Conservation (phyloP, 2,797 vertebrate genomes). For the Echiichthys vipera region DNA sequence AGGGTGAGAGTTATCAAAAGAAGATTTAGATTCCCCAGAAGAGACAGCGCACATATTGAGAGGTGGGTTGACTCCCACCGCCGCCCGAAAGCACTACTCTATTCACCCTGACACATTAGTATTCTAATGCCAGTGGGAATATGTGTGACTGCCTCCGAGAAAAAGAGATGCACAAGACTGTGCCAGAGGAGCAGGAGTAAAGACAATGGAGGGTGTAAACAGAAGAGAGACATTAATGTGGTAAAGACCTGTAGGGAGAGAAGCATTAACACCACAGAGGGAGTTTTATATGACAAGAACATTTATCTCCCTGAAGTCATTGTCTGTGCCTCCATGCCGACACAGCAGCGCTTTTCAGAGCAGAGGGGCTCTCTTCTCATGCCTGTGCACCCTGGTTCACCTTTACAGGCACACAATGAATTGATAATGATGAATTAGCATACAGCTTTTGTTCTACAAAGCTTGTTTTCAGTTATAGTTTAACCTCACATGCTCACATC, state of each 20-base stretch:
- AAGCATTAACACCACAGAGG: conserved; percentile 5
- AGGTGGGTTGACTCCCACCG: conserved; percentile 60
- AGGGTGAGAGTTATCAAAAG: conserved; percentile 31
- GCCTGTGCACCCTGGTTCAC: conserved; percentile 26
- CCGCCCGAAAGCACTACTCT: conserved; percentile 46
- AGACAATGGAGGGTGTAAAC: conserved; percentile 35
- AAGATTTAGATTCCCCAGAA: conserved; percentile 59
- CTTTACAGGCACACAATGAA: conserved; percentile 15
- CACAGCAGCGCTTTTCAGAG: conserved; percentile 31
- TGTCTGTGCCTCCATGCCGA: conserved; percentile 56
- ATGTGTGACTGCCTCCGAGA: conserved; percentile 55
- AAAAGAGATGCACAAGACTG: conserved; percentile 43
- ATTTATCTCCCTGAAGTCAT: conserved; percentile 50
- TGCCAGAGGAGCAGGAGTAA: conserved; percentile 53
- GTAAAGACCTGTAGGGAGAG: conserved; percentile 31
- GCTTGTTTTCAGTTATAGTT: background rate
- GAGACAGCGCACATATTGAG: conserved; percentile 72
- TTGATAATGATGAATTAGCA: conserved; percentile 28
- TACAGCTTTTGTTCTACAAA: background rate
- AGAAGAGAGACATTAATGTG: conserved; percentile 53
- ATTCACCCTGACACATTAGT: conserved; percentile 71
- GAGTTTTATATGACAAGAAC: conserved; percentile 43
- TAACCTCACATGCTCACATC: background rate
- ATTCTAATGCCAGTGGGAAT: conserved; percentile 73
- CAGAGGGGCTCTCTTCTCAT: conserved; percentile 29